These are phyloP conservation scores for Catotricha subobsoleta DNA, from an alignment of 2,888 invertebrate species.

Conservation along the genomic window DNA sequence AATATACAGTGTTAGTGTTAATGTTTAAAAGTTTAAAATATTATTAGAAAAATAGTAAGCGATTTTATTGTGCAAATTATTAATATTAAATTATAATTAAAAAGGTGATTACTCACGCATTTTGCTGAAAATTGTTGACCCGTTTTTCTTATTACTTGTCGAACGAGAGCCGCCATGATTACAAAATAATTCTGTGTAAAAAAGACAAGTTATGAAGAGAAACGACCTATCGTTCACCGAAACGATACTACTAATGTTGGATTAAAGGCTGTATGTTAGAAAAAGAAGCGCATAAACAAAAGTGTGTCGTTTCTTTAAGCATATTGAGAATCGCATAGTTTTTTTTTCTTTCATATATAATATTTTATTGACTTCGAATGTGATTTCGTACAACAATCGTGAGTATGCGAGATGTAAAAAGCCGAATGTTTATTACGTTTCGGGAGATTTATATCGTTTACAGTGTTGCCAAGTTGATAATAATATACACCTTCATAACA, in stretches of 20 bases:
- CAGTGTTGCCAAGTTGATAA: not conserved
- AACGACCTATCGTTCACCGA: no score
- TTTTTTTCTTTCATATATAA: not conserved
- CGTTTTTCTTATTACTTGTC: constrained; percentile 33
- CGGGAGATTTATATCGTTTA: no score
- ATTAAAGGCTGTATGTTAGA: no score
- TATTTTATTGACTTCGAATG: not conserved
- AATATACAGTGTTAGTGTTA: not conserved
- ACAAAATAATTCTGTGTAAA: constrained; percentile 7
- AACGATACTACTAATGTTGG: no score
- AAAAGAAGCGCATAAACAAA: not conserved
- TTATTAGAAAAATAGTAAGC: not conserved
- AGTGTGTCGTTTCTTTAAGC: not conserved
- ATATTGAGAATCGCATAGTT: not conserved
- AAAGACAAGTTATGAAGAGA: no score
- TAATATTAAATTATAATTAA: not conserved
- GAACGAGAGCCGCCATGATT: constrained; percentile 42
- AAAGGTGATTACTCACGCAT: constrained; percentile 27
- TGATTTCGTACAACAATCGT: no score
- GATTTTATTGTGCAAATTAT: not conserved
- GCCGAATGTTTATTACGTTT: no score
- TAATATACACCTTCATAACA: no score
- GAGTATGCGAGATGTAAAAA: no score
- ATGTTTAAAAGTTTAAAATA: not conserved
- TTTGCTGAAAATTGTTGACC: constrained; percentile 21